Evolutionary conservation across 2,888 invertebrate genomes (phyloP).

Genomic region (Cyrtodaria siliqua): DNA sequence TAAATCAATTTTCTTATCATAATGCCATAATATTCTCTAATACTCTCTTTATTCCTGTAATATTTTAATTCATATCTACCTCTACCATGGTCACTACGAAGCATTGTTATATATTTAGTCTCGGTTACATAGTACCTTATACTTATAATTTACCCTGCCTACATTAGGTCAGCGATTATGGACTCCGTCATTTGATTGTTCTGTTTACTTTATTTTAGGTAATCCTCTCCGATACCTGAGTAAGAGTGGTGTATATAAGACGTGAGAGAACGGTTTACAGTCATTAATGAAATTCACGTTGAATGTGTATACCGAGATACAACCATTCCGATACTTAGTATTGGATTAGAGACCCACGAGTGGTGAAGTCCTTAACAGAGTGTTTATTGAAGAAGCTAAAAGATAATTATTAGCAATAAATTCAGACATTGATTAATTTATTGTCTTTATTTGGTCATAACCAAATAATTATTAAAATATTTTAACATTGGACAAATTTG

Average conservation of each 20-base stretch:
- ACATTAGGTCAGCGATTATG: slow-evolving; percentile 36
- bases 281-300: slow-evolving; percentile 1
- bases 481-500: neutral
- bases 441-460: too few relatives aligned
- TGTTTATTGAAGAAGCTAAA: neutral
- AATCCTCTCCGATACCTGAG: slow-evolving; percentile 40
- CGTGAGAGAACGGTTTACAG: slow-evolving; percentile 10
- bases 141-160: slow-evolving; percentile 7
- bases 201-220: slow-evolving; percentile 57
- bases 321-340: too few relatives aligned
- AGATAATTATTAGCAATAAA: neutral
- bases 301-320: too few relatives aligned
- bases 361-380: too few relatives aligned
- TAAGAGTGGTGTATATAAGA: slow-evolving; percentile 31
- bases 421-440: neutral
- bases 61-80: too few relatives aligned
- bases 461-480: neutral
- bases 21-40: too few relatives aligned
- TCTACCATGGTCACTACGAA: neutral
- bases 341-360: too few relatives aligned
- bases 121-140: neutral
- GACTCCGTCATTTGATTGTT: slow-evolving; percentile 35
- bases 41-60: too few relatives aligned
- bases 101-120: neutral
- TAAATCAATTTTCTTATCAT: too few relatives aligned